phyloP scores from a whole-genome alignment of 2,797 vertebrate genomes.

The Anguilla megastoma region DNA sequence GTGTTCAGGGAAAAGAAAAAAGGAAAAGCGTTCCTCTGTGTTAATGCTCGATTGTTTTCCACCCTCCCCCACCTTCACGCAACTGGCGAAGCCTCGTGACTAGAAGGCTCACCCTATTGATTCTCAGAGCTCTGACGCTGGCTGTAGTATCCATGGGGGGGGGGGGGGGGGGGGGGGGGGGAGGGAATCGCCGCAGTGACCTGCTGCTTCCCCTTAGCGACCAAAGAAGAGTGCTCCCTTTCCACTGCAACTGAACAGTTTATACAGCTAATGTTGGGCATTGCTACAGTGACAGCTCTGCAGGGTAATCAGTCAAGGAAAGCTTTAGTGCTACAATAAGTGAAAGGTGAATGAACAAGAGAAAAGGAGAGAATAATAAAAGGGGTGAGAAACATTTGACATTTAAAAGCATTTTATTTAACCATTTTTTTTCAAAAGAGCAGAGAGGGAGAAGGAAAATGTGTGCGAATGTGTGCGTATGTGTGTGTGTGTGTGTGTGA shows the following conservation, averaged over 20 bases:
- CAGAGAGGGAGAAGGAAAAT: neutral
- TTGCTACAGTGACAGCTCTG: neutral
- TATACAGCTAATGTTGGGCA: neutral
- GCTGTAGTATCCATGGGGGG: neutral
- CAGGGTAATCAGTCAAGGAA: neutral
- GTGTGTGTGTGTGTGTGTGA: neutral
- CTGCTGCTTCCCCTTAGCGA: neutral
- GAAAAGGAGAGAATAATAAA: neutral
- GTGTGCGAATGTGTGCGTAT: neutral
- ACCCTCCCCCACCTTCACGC: neutral
- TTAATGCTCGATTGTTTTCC: neutral
- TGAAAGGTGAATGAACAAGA: neutral
- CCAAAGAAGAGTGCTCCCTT: neutral
- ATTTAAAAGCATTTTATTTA: neutral
- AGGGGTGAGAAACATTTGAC: neutral
- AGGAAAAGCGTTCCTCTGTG: neutral
- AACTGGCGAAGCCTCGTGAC: constrained; percentile 12
- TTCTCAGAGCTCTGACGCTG: constrained; percentile 10
- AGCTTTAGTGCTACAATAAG: neutral
- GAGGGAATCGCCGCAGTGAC: neutral
- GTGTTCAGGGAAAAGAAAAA: neutral
- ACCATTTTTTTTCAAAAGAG: neutral
- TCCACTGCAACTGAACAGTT: neutral
- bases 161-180: neutral
- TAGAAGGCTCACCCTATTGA: constrained; percentile 25